A percentile compares a stretch with the other conserved stretches of the same genome.
Evolutionary conservation across 2,888 invertebrate species (phyloP).

Genomic region (Pheosia gnoma): DNA sequence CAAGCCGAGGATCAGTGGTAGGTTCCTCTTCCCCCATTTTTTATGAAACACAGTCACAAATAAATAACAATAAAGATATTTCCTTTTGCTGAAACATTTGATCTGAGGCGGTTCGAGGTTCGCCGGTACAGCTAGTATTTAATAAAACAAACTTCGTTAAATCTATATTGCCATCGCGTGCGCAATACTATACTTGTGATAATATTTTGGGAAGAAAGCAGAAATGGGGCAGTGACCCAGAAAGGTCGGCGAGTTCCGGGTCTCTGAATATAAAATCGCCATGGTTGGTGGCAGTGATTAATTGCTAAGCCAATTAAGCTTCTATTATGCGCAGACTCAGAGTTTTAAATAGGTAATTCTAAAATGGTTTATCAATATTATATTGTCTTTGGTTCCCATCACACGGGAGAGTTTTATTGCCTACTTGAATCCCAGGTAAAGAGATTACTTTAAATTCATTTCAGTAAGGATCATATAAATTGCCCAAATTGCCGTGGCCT

Average conservation of each 20-base stretch:
- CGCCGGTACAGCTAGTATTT: neutral
- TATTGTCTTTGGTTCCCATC: neutral
- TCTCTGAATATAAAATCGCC: conserved; percentile 22
- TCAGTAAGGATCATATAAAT: neutral
- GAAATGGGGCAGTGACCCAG: conserved; percentile 27
- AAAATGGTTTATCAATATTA: neutral
- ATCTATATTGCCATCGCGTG: neutral
- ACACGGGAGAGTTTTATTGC: neutral
- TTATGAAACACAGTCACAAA: no score
- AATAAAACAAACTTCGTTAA: conserved; percentile 11
- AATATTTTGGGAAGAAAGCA: conserved; percentile 11
- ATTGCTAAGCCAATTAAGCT: conserved; percentile 33
- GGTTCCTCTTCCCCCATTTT: no score
- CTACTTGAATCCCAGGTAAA: neutral
- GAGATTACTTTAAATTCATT: neutral
- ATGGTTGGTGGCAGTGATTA: conserved; percentile 24
- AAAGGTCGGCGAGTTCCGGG: conserved; percentile 17
- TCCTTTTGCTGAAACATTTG: no score
- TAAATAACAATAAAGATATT: no score
- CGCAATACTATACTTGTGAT: conserved; percentile 8
- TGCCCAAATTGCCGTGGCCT: neutral
- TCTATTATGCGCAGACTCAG: conserved; percentile 18
- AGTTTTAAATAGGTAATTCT: neutral
- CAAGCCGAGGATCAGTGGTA: no score
- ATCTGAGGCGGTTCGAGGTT: no score